A percentile compares a stretch with the other conserved stretches of the same genome.
Conservation (phyloP, 1,140 invertebrate species). For the Drosophila punjabiensis region DNA sequence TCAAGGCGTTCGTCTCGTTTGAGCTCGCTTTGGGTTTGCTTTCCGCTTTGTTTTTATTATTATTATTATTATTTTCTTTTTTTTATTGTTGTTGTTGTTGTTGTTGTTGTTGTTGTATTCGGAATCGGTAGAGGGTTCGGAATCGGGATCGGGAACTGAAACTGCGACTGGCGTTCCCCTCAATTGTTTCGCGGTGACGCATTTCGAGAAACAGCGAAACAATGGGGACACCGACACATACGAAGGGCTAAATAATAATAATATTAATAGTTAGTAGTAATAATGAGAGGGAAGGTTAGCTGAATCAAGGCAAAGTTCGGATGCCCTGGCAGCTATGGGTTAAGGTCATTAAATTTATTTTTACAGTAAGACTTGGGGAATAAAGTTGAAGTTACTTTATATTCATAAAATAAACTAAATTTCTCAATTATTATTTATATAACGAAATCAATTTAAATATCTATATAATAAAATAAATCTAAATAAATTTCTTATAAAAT, state of each 20-base stretch:
- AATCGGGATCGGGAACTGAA: background rate
- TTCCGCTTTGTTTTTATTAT: conserved; percentile 15
- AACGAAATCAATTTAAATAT: too few species aligned
- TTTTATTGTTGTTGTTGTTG: too few species aligned
- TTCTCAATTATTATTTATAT: background rate
- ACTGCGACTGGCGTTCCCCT: conserved; percentile 40
- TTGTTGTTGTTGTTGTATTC: too few species aligned
- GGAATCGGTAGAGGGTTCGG: background rate
- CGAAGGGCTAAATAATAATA: conserved; percentile 10
- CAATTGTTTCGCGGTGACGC: conserved; percentile 73
- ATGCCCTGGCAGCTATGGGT: background rate
- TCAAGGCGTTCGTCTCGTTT: conserved; percentile 71
- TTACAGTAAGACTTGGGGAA: background rate
- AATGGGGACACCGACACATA: conserved; percentile 11
- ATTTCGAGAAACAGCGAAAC: conserved; percentile 44
- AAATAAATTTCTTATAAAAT: too few species aligned
- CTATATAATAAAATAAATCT: too few species aligned
- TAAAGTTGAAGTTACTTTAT: background rate
- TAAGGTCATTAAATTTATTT: background rate
- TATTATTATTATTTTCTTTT: background rate
- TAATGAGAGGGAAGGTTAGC: background rate
- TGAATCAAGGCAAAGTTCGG: background rate
- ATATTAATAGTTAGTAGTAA: conserved; percentile 28
- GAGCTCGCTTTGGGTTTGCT: conserved; percentile 9
- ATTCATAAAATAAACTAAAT: background rate